A percentile compares a stretch with the other conserved stretches of the same genome.
Conservation (phyloP, 2,888 invertebrate genomes). For the Brachyopa scutellaris region DNA sequence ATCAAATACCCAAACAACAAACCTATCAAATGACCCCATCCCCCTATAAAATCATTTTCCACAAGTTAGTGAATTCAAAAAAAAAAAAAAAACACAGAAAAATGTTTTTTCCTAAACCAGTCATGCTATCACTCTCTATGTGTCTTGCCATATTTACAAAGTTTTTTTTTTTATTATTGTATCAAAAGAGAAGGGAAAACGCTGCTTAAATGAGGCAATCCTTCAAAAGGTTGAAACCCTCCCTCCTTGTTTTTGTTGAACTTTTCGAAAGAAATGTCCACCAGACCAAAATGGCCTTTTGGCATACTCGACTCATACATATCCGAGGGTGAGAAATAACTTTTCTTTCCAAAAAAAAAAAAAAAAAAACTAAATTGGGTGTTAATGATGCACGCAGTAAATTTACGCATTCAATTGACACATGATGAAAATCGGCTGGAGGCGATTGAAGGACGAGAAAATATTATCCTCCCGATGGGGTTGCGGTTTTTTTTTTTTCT, state of each 20-base stretch:
- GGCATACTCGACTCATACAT: too few relatives aligned
- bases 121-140: slow-evolving; percentile 20
- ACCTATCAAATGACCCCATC: slow-evolving; percentile 27
- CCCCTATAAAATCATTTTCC: slow-evolving; percentile 17
- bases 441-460: slow-evolving; percentile 4
- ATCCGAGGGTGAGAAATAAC: slow-evolving; percentile 55
- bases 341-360: slow-evolving; percentile 40
- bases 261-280: slow-evolving; percentile 44
- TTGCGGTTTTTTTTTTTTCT: too few relatives aligned
- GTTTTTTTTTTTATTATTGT: slow-evolving; percentile 30
- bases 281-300: slow-evolving; percentile 53
- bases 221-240: slow-evolving; percentile 70
- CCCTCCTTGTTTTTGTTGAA: slow-evolving; percentile 66
- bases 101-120: slow-evolving; percentile 27
- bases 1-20: slow-evolving; percentile 47
- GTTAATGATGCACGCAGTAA: slow-evolving; percentile 68
- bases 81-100: too few relatives aligned
- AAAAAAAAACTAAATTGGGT: slow-evolving; percentile 47
- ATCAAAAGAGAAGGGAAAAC: slow-evolving; percentile 19
- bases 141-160: slow-evolving; percentile 49
- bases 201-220: slow-evolving; percentile 68
- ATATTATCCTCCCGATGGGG: neutral
- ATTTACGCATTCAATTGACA: slow-evolving; percentile 70
- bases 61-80: slow-evolving; percentile 66
- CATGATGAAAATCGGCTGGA: slow-evolving; percentile 56